Percentiles rank a stretch among this genome's conserved stretches.
These are phyloP conservation scores for Psilanteris sp. DNA, from an alignment of 1,140 invertebrate species.

Conservation along the genomic window DNA sequence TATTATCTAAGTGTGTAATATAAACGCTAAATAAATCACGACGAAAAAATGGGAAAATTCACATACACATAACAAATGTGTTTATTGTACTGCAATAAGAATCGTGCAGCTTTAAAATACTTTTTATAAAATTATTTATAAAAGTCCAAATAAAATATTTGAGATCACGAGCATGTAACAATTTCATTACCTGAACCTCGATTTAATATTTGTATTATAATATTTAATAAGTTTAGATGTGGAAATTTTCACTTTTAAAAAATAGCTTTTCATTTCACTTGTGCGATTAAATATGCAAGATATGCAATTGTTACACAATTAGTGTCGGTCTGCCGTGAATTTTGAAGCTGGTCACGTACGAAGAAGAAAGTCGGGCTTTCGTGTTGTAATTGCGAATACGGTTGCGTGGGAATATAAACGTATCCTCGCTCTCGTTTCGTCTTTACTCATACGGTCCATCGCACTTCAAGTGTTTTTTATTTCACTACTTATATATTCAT, in stretches of 20 bases:
- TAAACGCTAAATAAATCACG: too few relatives aligned
- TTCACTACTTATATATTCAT: conserved; percentile 1
- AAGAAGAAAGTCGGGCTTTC: conserved; percentile 57
- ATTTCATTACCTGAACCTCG: too few relatives aligned
- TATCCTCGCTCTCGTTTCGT: conserved; percentile 47
- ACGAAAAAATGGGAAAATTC: too few relatives aligned
- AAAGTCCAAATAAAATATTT: conserved; percentile 46
- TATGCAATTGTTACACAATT: conserved; percentile 48
- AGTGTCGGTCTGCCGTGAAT: conserved; percentile 21
- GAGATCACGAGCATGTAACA: background rate
- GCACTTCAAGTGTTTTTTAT: background rate
- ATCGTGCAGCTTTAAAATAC: conserved; percentile 43
- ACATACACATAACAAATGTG: too few relatives aligned
- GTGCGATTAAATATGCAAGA: conserved; percentile 11
- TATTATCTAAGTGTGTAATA: conserved; percentile 56
- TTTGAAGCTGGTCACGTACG: conserved; percentile 54
- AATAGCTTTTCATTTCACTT: conserved; percentile 4
- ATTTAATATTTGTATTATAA: too few relatives aligned
- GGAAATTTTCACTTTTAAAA: conserved; percentile 6
- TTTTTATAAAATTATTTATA: conserved; percentile 61
- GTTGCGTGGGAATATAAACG: conserved; percentile 61
- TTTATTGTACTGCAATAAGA: conserved; percentile 51
- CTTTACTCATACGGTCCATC: conserved; percentile 14
- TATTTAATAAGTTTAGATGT: conserved; percentile 1
- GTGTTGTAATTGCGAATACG: conserved; percentile 57